These are phyloP conservation scores for Lates japonicus DNA, from an alignment of 2,797 vertebrate genomes.

Conservation along the genomic window DNA sequence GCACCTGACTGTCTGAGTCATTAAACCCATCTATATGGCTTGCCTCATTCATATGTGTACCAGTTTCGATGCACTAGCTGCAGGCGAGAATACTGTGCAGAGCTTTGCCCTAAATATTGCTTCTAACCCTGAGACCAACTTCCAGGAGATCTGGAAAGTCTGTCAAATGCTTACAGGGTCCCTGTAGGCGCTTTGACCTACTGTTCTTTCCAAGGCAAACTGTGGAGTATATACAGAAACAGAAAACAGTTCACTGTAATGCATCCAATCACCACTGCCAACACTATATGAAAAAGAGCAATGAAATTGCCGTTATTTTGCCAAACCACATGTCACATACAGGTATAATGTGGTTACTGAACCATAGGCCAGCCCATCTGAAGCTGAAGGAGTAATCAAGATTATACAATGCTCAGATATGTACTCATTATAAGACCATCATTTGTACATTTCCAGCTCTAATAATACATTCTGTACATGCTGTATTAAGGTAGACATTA, in stretches of 20 bases:
- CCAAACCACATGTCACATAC: background rate
- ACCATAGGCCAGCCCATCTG: background rate
- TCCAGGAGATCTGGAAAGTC: constrained; percentile 71
- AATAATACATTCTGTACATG: background rate
- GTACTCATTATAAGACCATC: background rate
- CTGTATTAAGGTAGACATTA: background rate
- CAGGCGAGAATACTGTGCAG: constrained; percentile 44
- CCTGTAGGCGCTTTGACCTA: constrained; percentile 77
- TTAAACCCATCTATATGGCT: background rate
- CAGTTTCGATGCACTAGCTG: constrained; percentile 23
- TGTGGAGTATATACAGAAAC: constrained; percentile 34
- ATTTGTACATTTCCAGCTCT: background rate
- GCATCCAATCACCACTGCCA: constrained; percentile 13
- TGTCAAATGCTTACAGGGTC: constrained; percentile 67
- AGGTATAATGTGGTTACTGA: background rate
- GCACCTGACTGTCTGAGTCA: background rate
- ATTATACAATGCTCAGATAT: background rate
- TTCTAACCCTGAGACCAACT: constrained; percentile 65
- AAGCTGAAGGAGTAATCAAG: background rate
- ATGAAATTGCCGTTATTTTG: background rate
- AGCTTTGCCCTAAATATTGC: constrained; percentile 72
- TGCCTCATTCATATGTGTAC: background rate
- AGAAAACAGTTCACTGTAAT: constrained; percentile 41
- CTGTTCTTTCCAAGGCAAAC: constrained; percentile 61
- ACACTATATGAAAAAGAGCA: constrained; percentile 2